phyloP scores from a whole-genome alignment of 2,888 invertebrate species.

The Agapostemon virescens region DNA sequence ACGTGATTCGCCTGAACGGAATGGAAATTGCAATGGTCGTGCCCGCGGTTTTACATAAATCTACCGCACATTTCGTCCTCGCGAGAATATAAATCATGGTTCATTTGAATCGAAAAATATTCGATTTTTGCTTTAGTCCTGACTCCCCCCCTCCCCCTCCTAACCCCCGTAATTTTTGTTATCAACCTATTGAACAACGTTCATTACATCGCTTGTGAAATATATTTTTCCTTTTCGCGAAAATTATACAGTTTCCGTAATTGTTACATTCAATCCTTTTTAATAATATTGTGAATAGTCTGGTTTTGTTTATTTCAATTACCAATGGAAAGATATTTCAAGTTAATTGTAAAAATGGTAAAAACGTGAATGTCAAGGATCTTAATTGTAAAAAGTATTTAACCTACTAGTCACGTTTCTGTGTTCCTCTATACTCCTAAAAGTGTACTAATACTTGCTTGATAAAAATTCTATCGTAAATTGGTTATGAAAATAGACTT shows the following conservation, averaged over 20 bases:
- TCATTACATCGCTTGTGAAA: neutral
- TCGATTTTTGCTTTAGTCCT: neutral
- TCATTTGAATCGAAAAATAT: neutral
- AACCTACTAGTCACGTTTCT: too few species aligned
- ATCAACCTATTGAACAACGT: neutral
- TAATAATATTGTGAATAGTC: neutral
- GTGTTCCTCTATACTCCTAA: neutral
- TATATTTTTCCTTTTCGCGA: neutral
- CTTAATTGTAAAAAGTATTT: too few species aligned
- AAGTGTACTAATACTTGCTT: neutral
- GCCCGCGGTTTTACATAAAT: conserved; percentile 22
- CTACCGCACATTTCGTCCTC: neutral
- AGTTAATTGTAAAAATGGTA: too few species aligned
- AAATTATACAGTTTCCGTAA: neutral
- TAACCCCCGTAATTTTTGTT: neutral
- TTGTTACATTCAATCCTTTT: neutral
- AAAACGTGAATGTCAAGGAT: too few species aligned
- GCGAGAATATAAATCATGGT: conserved; percentile 13
- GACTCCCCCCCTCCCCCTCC: neutral
- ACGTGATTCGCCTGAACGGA: conserved; percentile 17
- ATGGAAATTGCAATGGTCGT: neutral
- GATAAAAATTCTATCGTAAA: neutral
- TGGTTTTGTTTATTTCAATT: too few species aligned
- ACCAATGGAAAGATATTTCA: too few species aligned
- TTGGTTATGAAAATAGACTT: too few species aligned